Percentiles rank a stretch among this genome's conserved stretches.
Conservation (phyloP, 1,140 invertebrate genomes). For the Diuraphis noxia region DNA sequence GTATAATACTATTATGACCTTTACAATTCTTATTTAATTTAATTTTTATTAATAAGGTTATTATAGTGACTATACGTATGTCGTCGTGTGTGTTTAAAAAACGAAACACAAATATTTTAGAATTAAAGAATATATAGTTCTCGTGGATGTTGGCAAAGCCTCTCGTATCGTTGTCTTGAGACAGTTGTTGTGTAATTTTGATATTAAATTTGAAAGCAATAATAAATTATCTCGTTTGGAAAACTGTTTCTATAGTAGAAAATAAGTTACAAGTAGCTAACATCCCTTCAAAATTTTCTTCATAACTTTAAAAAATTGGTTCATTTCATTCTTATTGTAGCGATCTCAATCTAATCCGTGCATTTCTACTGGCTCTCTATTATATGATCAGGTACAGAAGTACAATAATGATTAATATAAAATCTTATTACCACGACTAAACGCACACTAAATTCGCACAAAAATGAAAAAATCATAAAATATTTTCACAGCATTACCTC, state of each 20-base stretch:
- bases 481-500: fast-evolving
- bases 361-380: neutral
- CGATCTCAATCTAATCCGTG: neutral
- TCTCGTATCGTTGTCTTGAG: neutral
- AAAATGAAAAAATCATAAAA: neutral
- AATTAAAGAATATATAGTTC: neutral
- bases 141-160: neutral
- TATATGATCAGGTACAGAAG: neutral
- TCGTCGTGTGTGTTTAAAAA: neutral
- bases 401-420: neutral
- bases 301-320: neutral
- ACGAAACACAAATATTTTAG: neutral
- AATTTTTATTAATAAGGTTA: neutral
- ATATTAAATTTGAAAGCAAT: neutral
- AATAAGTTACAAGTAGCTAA: no score
- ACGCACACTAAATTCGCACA: neutral
- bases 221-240: neutral
- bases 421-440: neutral
- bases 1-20: no score
- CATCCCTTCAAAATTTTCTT: neutral
- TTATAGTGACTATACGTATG: no score
- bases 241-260: neutral
- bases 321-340: neutral
- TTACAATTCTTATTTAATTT: neutral
- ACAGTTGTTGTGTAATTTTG: neutral